phyloP scores from a whole-genome alignment of 2,113 vertebrate species.

The Madoqua kirkii region DNA sequence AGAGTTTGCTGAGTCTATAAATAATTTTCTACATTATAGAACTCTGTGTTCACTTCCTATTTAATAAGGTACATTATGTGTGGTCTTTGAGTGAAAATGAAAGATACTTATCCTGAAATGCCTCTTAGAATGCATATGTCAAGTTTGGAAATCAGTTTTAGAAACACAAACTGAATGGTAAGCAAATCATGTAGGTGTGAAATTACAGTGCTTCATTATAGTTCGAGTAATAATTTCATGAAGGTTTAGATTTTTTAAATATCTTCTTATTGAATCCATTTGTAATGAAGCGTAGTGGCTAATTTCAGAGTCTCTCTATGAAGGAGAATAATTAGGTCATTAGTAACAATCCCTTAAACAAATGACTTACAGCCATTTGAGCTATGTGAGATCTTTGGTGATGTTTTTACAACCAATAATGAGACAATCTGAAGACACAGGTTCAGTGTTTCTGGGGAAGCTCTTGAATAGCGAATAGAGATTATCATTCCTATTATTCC shows the following conservation, averaged over 20 bases:
- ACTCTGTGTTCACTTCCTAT: too few relatives aligned
- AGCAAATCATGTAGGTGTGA: neutral
- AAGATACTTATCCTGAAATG: neutral
- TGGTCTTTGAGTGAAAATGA: neutral
- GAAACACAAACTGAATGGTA: neutral
- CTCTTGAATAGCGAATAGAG: neutral
- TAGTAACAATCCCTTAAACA: slow-evolving; percentile 9
- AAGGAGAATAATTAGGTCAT: slow-evolving; percentile 23
- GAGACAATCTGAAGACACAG: neutral
- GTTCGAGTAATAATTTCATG: neutral
- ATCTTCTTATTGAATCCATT: slow-evolving; percentile 46
- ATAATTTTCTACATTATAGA: neutral
- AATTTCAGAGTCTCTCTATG: neutral
- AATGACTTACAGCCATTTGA: neutral
- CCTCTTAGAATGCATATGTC: neutral
- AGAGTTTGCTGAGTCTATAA: neutral
- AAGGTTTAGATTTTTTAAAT: neutral
- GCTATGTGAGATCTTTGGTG: neutral
- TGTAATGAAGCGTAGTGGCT: slow-evolving; percentile 22
- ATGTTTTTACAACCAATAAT: neutral
- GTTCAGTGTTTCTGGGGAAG: neutral
- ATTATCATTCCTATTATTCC: neutral
- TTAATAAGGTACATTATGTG: neutral
- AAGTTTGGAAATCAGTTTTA: neutral
- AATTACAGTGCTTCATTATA: neutral